phyloP scores from a whole-genome alignment of 2,113 vertebrate genomes.

The Ammodytes dubius region DNA sequence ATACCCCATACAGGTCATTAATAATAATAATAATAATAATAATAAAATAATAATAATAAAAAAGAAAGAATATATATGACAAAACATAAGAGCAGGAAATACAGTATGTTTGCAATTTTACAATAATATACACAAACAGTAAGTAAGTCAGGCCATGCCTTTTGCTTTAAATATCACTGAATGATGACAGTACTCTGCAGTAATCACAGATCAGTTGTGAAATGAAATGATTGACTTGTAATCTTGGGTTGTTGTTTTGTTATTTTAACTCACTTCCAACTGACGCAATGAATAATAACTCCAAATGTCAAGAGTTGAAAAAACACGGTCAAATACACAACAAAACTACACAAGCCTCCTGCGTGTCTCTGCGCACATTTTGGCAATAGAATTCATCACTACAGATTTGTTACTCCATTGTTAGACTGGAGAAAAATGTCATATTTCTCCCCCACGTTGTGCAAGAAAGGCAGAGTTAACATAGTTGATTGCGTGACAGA shows the following conservation, averaged over 20 bases:
- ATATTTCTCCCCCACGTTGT: not conserved
- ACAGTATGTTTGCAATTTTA: constrained; percentile 75
- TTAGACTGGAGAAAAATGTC: not conserved
- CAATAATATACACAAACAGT: constrained; percentile 66
- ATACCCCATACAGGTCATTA: constrained; percentile 48
- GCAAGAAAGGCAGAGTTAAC: constrained; percentile 11
- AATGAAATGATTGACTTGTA: constrained; percentile 66
- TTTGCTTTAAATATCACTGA: constrained; percentile 45
- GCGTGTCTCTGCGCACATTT: constrained; percentile 5
- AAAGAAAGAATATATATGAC: constrained; percentile 25
- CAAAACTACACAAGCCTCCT: constrained; percentile 12
- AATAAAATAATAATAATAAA: not conserved
- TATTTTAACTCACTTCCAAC: constrained; percentile 15
- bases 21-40: constrained; percentile 23
- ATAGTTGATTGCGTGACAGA: constrained; percentile 36
- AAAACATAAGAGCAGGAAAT: constrained; percentile 66
- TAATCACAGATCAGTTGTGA: constrained; percentile 39
- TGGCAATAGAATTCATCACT: constrained; percentile 22
- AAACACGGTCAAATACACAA: constrained; percentile 32
- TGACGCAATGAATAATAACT: constrained; percentile 28
- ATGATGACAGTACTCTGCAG: constrained; percentile 42
- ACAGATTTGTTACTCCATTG: not conserved
- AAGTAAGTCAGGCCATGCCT: constrained; percentile 45
- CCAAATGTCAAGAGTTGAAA: constrained; percentile 27
- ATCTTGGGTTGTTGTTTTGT: not conserved